Percentiles rank a stretch among this genome's conserved stretches.
These are phyloP conservation scores for Phthorimaea operculella DNA, from an alignment of 1,140 invertebrate species.

Conservation along the genomic window DNA sequence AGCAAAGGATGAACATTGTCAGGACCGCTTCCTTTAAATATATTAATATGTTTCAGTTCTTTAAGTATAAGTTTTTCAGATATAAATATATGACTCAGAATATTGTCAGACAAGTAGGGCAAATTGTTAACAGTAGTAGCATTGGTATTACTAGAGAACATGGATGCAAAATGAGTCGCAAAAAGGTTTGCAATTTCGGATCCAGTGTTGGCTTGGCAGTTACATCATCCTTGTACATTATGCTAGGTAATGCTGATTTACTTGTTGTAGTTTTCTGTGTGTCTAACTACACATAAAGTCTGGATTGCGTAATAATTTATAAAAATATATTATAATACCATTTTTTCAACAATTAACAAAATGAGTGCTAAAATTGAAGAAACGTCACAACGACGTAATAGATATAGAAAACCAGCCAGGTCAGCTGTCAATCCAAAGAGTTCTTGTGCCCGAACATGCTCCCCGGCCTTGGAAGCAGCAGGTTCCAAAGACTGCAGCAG, in stretches of 20 bases:
- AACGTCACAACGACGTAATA: too few relatives aligned
- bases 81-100: background rate
- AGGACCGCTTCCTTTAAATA: slow-evolving; percentile 8
- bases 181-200: slow-evolving; percentile 12
- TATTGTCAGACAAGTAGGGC: background rate
- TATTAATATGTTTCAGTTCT: slow-evolving; percentile 9
- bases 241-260: slow-evolving; percentile 3
- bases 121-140: background rate
- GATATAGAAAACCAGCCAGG: too few relatives aligned
- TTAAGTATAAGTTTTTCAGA: background rate
- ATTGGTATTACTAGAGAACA: background rate
- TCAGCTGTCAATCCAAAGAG: too few relatives aligned
- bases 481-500: too few relatives aligned
- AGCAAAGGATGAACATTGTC: slow-evolving; percentile 12
- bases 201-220: slow-evolving; percentile 3
- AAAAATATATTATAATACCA: too few relatives aligned
- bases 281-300: too few relatives aligned
- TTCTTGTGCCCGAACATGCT: too few relatives aligned
- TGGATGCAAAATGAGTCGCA: background rate
- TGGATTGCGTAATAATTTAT: too few relatives aligned
- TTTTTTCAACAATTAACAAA: too few relatives aligned
- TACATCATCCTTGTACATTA: slow-evolving; percentile 4
- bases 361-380: too few relatives aligned
- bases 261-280: too few relatives aligned
- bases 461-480: too few relatives aligned